Conservation (phyloP, 2,113 vertebrate genomes). For the Gymnorhina tibicen region DNA sequence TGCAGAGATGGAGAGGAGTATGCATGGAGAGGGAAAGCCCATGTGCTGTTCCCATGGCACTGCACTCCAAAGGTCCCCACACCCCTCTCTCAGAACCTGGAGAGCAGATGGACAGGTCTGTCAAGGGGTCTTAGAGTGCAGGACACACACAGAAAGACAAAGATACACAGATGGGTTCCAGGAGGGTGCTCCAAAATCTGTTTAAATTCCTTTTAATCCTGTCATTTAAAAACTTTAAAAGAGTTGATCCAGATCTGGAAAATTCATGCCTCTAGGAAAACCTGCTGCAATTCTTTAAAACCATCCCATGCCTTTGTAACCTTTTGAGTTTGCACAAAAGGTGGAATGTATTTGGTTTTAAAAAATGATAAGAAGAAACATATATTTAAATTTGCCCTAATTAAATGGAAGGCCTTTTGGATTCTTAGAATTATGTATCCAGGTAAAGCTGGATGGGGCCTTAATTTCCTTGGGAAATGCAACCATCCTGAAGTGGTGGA, state of each 20-base stretch:
- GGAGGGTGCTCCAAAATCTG: not conserved
- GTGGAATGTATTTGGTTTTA: not conserved
- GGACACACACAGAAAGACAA: not conserved
- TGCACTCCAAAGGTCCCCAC: not conserved
- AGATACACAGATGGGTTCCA: not conserved
- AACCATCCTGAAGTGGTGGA: not conserved
- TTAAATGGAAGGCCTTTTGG: not conserved
- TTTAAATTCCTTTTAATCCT: not conserved
- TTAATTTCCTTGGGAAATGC: not conserved
- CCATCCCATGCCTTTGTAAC: not conserved
- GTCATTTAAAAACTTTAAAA: not conserved
- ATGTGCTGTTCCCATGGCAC: not conserved
- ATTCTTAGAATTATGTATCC: not conserved
- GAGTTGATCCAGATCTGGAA: not conserved
- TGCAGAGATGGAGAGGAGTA: rapidly evolving
- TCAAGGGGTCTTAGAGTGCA: not conserved
- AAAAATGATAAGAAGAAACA: not conserved
- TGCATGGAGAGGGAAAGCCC: not conserved
- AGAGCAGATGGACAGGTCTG: not conserved
- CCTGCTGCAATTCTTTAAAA: not conserved
- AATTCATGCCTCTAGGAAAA: not conserved
- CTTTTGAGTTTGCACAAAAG: not conserved
- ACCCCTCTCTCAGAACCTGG: not conserved
- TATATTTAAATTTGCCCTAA: not conserved
- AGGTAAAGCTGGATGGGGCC: not conserved